Base-by-base conservation (phyloP, 2,888 invertebrate species). In the Habrosyne pyritoides region DNA sequence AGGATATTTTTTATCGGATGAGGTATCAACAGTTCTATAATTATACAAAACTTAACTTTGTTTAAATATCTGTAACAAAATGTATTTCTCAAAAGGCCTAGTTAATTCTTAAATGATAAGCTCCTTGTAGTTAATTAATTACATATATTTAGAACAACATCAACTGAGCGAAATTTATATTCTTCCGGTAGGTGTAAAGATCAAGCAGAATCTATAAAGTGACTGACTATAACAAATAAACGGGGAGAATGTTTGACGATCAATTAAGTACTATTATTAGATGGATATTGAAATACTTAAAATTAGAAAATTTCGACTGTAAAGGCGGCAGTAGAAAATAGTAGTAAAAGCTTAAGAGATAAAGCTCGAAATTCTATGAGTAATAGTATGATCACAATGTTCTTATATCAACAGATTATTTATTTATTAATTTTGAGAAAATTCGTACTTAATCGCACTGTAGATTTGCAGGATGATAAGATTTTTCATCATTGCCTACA, bases 51-150 rank as follows among this genome's bases (percentile, higher is more conserved):
- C 73, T 72, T 77, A 81, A 84, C 72, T 68, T 75, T 71, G 33
- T 70, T n/a, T 71, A 71, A 79, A 75, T 71, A 73, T 77, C 67
- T 76, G 69, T 67, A 78, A 84, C 72, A 64, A 75, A 83, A 83
- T 69, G 70, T n/a, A 73, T 33, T 64, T 59, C 73, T 75, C 73
- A 81, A 82, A 80, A 83, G 72, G 76, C 82, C 75, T 84, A 83
- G 77, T 83, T 76, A 75, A 83, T 85, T 77, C 83, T 83, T 86
- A 88, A 86, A 83, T 81, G 82, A 85, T 90, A 91, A 91, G 91
- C 91, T 91, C 90, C 79, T 88, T 79, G 64, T 77, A 77, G 71
- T 69, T 64, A 61, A 2, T 6, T 53, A 28, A 55, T 57, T 53
- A n/a, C n/a, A n/a, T n/a, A n/a, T 61, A 53, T 53, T 56, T 57